Evolutionary conservation across 2,113 vertebrate genomes (phyloP).

Genomic region (Theristicus caerulescens): DNA sequence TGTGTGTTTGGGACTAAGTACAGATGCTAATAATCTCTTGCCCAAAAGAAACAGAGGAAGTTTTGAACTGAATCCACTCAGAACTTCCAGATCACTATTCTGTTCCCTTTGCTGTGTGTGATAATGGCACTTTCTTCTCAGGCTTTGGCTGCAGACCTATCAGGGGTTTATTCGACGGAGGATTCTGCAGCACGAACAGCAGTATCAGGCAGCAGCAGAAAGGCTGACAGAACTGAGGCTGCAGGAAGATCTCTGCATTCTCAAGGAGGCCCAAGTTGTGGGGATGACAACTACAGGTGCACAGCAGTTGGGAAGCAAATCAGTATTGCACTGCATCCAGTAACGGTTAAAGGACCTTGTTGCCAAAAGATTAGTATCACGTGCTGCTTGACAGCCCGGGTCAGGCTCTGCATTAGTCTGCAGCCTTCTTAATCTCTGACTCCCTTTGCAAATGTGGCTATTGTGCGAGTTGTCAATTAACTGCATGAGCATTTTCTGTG

Average conservation of each 20-base stretch:
- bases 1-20: neutral
- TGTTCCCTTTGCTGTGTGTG: neutral
- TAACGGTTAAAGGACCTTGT: neutral
- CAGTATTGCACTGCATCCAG: neutral
- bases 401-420: neutral
- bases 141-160: constrained; percentile 84
- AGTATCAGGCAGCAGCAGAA: constrained; percentile 82
- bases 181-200: constrained; percentile 67
- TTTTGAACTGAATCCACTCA: neutral
- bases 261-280: constrained; percentile 81
- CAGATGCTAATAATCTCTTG: neutral
- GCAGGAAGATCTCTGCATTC: constrained; percentile 80
- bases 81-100: neutral
- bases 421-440: neutral
- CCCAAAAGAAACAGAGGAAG: neutral
- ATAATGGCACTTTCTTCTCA: constrained; percentile 39
- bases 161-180: constrained; percentile 71
- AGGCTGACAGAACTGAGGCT: constrained; percentile 82
- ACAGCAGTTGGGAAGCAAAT: neutral
- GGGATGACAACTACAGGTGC: constrained; percentile 94
- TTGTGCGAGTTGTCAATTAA: neutral
- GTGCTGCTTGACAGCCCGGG: neutral
- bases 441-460: neutral
- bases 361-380: neutral
- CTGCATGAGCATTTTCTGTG: neutral